phyloP scores from a whole-genome alignment of 64 coral and sea anemone genomes.

The Exaiptasia diaphana region DNA sequence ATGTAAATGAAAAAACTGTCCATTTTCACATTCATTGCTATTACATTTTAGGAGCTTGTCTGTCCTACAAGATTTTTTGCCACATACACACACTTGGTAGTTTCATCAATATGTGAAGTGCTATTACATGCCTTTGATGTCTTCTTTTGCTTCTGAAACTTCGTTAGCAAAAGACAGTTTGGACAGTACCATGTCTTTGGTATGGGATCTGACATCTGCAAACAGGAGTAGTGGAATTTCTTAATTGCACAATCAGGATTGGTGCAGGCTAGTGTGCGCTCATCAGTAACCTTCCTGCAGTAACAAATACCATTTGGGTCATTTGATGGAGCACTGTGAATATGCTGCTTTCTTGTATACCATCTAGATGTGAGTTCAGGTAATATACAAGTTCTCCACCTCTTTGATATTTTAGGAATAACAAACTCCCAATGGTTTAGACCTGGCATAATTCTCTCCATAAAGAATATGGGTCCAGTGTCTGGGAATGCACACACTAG shows the following conservation, averaged over 20 bases:
- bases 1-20: constrained; percentile 28
- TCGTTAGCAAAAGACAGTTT: neutral
- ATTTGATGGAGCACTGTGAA: neutral
- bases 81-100: constrained; percentile 41
- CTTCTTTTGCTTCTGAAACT: neutral
- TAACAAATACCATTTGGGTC: constrained; percentile 8
- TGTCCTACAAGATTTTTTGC: neutral
- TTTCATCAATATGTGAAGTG: neutral
- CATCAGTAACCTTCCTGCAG: neutral
- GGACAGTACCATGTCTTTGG: constrained; percentile 30
- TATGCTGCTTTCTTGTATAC: constrained; percentile 20
- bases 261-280: constrained; percentile 1
- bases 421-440: constrained; percentile 43
- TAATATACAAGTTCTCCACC: constrained; percentile 51
- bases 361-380: constrained; percentile 30
- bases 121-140: neutral
- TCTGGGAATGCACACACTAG: constrained; percentile 56
- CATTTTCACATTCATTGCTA: constrained; percentile 17
- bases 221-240: neutral
- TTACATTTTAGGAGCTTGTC: constrained; percentile 54
- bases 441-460: constrained; percentile 57
- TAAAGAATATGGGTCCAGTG: constrained; percentile 15
- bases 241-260: constrained; percentile 13
- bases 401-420: constrained; percentile 14
- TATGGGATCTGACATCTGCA: constrained; percentile 19